Evolutionary conservation across 35 echinoderm and acorn worm genomes (phyloP), one percentile per base, ranked within the genome.

Genomic region (Stichopus chloronotus): DNA sequence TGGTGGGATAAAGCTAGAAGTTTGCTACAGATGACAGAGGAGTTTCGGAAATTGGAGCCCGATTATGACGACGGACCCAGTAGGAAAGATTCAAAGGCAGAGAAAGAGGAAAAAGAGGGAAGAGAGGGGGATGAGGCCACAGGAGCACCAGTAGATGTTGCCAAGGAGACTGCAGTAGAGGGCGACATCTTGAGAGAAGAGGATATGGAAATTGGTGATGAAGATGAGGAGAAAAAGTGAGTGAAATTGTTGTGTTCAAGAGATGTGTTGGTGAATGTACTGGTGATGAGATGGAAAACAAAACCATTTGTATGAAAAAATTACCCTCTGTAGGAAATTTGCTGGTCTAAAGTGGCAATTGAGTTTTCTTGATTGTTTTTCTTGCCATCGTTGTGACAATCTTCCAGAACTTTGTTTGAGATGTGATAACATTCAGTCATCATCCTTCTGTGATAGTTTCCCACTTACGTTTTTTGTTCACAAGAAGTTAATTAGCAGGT

Each of bases 1-100:
- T 94, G 78, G 58, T 90, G 88, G 88, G 58, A 90, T 54, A 82
- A 83, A 24, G 87, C 88, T 12, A 84, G 78, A n/a, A 84, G 76
- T 52, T 87, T 94, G 56, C 68, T 84, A 53, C 80, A 76, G 79
- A 83, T 78, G 65, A 72, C 76, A n/a, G 87, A 91, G 79, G 93
- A 69, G 57, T 94, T 91, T 43, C 68, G 87, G 78, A 83, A 78
- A 22, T 72, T 91, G 61, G 79, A 76, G 52, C 79, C 88, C 6
- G 87, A 94, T 52, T 82, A 81, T 56, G 86, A 71, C 17, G 55
- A 68, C 14, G 21, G 16, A 9, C 63, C 20, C 52, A 21, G 90
- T 2, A 53, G 77, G 85, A 63, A 23, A 87, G 53, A 20, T 23
- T 43, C 55, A 55, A 79, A 17, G 30, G 72, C 57, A 57, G 87